These are phyloP conservation scores for Natrix natrix DNA, from an alignment of 2,797 vertebrate genomes.

Conservation along the genomic window DNA sequence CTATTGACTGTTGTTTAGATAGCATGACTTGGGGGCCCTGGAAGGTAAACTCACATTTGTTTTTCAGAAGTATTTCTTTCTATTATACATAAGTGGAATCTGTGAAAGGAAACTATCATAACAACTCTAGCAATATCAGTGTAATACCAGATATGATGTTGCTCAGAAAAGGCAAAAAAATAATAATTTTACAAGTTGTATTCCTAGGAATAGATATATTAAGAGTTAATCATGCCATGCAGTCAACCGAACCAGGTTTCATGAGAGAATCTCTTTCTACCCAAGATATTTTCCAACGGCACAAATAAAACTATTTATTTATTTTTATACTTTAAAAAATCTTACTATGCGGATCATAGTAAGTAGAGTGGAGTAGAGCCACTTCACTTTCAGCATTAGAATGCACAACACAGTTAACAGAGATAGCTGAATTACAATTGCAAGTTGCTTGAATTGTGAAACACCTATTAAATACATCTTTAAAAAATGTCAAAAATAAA, in stretches of 20 bases:
- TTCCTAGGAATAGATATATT: background rate
- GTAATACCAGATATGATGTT: background rate
- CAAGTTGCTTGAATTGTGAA: background rate
- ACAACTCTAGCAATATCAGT: background rate
- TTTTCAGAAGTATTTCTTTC: background rate
- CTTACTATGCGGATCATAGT: background rate
- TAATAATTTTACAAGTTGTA: background rate
- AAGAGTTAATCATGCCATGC: background rate
- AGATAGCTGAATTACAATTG: background rate
- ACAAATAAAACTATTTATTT: background rate
- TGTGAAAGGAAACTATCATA: background rate
- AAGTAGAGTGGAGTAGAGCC: background rate
- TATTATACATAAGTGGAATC: conserved; percentile 17
- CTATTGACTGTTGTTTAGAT: background rate
- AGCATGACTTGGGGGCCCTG: background rate
- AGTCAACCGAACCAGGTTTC: background rate
- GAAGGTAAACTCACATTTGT: background rate
- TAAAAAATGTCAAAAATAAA: background rate
- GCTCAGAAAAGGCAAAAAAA: background rate
- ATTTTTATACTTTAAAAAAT: background rate
- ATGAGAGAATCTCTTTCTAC: background rate
- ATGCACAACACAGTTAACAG: background rate
- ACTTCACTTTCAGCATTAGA: background rate
- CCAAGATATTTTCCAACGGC: background rate
- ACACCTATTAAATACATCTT: background rate